These are phyloP conservation scores for Hycleus phaleratus DNA, from an alignment of 1,140 invertebrate species.

Conservation along the genomic window DNA sequence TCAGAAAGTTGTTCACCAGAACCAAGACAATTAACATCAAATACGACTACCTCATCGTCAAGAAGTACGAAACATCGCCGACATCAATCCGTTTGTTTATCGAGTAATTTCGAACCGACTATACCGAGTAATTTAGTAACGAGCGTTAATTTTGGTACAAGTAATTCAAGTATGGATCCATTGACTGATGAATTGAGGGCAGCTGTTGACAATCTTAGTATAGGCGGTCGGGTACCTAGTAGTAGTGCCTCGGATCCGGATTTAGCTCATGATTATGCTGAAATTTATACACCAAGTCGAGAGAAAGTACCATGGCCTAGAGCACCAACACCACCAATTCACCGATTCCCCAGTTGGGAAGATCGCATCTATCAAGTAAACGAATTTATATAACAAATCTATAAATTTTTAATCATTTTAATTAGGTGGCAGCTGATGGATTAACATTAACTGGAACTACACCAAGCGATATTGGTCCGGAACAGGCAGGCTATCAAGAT, in stretches of 20 bases:
- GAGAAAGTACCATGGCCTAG: conserved; percentile 55
- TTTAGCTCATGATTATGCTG: conserved; percentile 81
- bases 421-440: conserved; percentile 74
- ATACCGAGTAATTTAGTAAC: conserved; percentile 41
- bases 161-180: conserved; percentile 47
- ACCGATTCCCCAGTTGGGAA: conserved; percentile 85
- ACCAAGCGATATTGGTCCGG: conserved; percentile 42
- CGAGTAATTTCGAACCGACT: conserved; percentile 37
- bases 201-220: conserved; percentile 47
- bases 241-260: conserved; percentile 55
- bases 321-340: conserved; percentile 80
- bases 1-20: conserved; percentile 38
- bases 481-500: conserved; percentile 66
- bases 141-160: conserved; percentile 32
- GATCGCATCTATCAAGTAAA: conserved; percentile 82
- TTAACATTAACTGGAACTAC: conserved; percentile 48
- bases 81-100: conserved; percentile 48
- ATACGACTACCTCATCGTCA: conserved; percentile 12
- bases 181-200: conserved; percentile 45
- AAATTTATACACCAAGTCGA: conserved; percentile 87
- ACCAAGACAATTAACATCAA: conserved; percentile 24
- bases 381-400: neutral
- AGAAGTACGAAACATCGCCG: conserved; percentile 44
- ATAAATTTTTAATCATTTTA: neutral
- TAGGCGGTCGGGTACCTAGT: conserved; percentile 40